Conservation (phyloP, 2,113 vertebrate genomes). For the Albula goreensis region DNA sequence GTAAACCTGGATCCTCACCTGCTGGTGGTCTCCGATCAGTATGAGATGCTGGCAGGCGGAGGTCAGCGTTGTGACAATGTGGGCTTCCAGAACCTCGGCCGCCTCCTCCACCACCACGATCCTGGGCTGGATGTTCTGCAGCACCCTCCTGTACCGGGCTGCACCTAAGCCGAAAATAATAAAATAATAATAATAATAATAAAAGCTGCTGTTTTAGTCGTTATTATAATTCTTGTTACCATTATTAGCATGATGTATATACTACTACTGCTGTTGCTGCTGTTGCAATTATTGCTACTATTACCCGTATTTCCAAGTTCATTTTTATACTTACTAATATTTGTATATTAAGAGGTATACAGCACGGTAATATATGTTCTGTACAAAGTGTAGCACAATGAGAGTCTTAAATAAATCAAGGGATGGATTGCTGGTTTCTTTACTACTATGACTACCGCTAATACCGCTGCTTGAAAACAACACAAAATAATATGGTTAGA, state of each 20-base stretch:
- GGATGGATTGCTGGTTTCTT: no score
- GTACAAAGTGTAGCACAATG: no score
- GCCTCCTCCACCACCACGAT: slow-evolving; percentile 57
- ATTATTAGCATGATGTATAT: no score
- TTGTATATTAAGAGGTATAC: no score
- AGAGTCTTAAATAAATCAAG: no score
- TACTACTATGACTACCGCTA: no score
- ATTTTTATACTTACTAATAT: no score
- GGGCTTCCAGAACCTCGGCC: slow-evolving; percentile 54
- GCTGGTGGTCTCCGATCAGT: slow-evolving; percentile 57
- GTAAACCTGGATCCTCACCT: slow-evolving; percentile 32
- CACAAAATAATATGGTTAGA: background rate
- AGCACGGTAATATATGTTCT: no score
- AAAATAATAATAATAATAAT: background rate
- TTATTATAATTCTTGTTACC: no score
- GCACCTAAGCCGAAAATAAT: slow-evolving; percentile 35
- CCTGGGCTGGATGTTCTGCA: slow-evolving; percentile 46
- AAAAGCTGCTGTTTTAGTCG: background rate
- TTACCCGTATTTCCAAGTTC: no score
- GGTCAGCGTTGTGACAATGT: slow-evolving; percentile 48
- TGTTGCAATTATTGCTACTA: no score
- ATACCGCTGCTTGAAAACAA: background rate
- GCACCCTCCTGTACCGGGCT: slow-evolving; percentile 46
- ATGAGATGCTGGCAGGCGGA: slow-evolving; percentile 53
- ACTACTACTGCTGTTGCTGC: no score